phyloP scores from a whole-genome alignment of 2,113 vertebrate species.

The Platichthys flesus region DNA sequence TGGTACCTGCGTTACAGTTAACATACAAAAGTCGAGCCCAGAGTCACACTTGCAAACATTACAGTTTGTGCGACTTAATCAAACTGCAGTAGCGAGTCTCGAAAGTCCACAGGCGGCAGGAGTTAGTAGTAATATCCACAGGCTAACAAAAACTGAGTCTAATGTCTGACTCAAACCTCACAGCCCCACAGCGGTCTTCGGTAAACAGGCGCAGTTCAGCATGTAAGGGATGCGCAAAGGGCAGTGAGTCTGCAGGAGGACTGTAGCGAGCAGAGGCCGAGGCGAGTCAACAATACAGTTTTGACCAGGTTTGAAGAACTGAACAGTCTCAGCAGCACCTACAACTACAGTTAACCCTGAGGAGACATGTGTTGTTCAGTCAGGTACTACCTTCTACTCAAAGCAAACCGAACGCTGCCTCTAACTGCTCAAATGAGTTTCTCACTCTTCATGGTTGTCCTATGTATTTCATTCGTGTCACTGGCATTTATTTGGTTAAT shows the following conservation, averaged over 20 bases:
- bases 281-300: no score
- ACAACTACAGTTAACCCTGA: no score
- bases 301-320: no score
- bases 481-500: no score
- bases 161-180: neutral
- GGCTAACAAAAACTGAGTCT: neutral
- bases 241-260: neutral
- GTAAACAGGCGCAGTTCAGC: neutral
- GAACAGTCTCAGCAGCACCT: no score
- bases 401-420: neutral
- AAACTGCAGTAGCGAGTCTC: neutral
- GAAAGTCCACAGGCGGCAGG: no score
- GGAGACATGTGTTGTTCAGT: neutral
- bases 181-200: neutral
- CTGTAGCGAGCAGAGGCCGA: neutral
- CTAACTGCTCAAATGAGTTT: neutral
- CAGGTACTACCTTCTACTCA: no score
- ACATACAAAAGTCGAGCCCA: no score
- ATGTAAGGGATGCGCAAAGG: neutral
- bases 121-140: neutral
- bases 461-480: no score
- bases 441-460: no score
- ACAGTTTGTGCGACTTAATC: neutral
- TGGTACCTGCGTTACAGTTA: no score
- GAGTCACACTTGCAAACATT: no score